Conservation (phyloP, 2,888 invertebrate genomes). For the Pyrgus malvae region DNA sequence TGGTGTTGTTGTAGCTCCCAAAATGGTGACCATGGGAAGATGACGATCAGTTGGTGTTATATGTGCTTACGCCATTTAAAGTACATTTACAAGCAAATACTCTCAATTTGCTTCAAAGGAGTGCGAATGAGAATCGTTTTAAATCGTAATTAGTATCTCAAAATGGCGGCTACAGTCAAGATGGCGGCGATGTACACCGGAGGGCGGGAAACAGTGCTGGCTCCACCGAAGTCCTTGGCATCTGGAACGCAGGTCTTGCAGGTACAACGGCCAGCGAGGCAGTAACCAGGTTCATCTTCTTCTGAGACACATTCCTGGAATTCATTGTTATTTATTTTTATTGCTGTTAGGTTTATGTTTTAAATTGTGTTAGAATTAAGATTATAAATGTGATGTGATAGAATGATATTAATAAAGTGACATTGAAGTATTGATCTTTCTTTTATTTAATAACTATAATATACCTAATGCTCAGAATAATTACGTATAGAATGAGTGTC, state of each 20-base stretch:
- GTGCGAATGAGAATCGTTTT: not conserved
- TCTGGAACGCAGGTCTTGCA: constrained; percentile 72
- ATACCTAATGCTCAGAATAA: no score
- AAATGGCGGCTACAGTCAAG: constrained; percentile 48
- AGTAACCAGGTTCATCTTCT: constrained; percentile 71
- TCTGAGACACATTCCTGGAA: constrained; percentile 74
- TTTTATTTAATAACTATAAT: no score
- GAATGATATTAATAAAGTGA: no score
- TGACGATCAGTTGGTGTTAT: no score
- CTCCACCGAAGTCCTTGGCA: constrained; percentile 63
- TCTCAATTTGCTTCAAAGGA: not conserved
- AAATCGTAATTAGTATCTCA: constrained; percentile 50
- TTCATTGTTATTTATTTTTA: not conserved
- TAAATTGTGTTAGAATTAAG: not conserved
- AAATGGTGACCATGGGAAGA: no score
- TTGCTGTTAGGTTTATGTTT: not conserved
- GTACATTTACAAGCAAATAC: no score
- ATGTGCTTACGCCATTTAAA: no score
- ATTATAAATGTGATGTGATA: not conserved
- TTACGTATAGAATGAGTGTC: no score
- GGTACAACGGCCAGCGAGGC: constrained; percentile 66
- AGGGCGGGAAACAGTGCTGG: constrained; percentile 48
- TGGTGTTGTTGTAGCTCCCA: no score
- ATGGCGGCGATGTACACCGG: constrained; percentile 45
- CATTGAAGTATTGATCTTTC: no score